Conservation (phyloP, 2,888 invertebrate genomes). For the Ichneumoninae sp. region DNA sequence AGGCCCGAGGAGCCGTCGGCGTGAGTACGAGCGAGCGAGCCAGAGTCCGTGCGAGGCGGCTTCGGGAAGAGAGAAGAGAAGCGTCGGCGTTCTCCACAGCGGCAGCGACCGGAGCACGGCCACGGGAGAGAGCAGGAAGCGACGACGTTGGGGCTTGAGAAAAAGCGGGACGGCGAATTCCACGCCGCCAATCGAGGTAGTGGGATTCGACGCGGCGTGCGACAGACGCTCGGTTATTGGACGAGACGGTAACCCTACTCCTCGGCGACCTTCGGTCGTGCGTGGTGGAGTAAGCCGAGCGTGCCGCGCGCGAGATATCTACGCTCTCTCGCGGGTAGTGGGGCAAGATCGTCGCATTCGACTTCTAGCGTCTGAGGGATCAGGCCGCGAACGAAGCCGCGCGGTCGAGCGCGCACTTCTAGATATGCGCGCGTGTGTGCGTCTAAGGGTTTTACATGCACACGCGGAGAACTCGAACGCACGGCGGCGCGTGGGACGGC, state of each 20-base stretch:
- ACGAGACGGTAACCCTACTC: slow-evolving; percentile 71
- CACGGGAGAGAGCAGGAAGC: slow-evolving; percentile 45
- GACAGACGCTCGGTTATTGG: slow-evolving; percentile 79
- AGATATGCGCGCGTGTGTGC: slow-evolving; percentile 16
- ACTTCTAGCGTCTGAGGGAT: slow-evolving; percentile 65
- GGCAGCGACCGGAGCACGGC: slow-evolving; percentile 45
- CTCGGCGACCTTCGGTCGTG: slow-evolving; percentile 60
- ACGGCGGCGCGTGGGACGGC: slow-evolving; percentile 68
- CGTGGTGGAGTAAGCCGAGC: slow-evolving; percentile 79
- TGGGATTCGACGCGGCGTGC: slow-evolving; percentile 82
- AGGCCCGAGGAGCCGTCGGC: slow-evolving; percentile 60
- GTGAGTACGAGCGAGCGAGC: slow-evolving; percentile 60
- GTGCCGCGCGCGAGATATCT: slow-evolving; percentile 68
- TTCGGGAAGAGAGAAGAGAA: slow-evolving; percentile 49
- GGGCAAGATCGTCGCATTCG: slow-evolving; percentile 69
- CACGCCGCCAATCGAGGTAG: slow-evolving; percentile 75
- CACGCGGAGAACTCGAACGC: slow-evolving; percentile 40
- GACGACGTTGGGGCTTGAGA: slow-evolving; percentile 50
- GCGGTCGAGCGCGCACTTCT: slow-evolving; percentile 4
- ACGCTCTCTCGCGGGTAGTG: slow-evolving; percentile 66
- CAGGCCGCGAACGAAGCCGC: slow-evolving; percentile 45
- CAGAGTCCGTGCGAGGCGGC: slow-evolving; percentile 62
- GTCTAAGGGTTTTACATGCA: not conserved
- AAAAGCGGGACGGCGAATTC: slow-evolving; percentile 53
- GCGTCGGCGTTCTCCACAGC: slow-evolving; percentile 63